phyloP scores from a whole-genome alignment of 2,888 invertebrate species.

The Melanostoma mellinum region DNA sequence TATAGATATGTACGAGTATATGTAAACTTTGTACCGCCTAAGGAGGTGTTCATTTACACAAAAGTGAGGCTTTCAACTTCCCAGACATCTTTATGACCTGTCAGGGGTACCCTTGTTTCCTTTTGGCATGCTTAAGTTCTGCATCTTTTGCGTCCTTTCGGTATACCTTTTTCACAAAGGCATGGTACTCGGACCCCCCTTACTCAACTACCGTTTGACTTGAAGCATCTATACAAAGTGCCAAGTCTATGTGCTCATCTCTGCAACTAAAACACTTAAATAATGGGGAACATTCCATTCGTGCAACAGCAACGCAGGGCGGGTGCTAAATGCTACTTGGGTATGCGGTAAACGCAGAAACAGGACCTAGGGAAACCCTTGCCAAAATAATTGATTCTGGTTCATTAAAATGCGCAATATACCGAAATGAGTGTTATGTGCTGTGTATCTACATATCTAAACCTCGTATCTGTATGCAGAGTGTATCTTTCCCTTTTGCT shows the following conservation, averaged over 20 bases:
- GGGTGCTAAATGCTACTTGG: constrained; percentile 36
- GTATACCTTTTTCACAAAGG: constrained; percentile 17
- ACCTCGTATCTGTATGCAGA: constrained; percentile 46
- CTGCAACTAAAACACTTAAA: constrained; percentile 72
- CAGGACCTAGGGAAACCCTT: constrained; percentile 69
- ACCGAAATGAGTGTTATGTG: constrained; percentile 62
- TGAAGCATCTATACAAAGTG: constrained; percentile 59
- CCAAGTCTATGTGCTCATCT: constrained; percentile 68
- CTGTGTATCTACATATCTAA: too few relatives aligned
- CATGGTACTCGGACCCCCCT: constrained; percentile 42
- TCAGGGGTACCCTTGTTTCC: constrained; percentile 72
- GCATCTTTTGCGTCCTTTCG: constrained; percentile 25
- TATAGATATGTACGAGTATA: not conserved
- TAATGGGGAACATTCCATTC: constrained; percentile 67
- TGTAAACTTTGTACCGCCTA: constrained; percentile 43
- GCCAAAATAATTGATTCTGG: constrained; percentile 73
- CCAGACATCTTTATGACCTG: constrained; percentile 77
- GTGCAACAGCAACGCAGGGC: not conserved
- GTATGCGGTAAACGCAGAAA: constrained; percentile 66
- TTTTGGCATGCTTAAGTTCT: constrained; percentile 65
- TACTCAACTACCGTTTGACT: constrained; percentile 26
- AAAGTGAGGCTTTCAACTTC: constrained; percentile 74
- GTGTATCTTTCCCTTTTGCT: constrained; percentile 34
- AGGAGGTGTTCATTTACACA: constrained; percentile 71
- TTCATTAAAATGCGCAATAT: constrained; percentile 73